phyloP scores from a whole-genome alignment of 1,140 invertebrate species.

The Cryptotermes secundus region DNA sequence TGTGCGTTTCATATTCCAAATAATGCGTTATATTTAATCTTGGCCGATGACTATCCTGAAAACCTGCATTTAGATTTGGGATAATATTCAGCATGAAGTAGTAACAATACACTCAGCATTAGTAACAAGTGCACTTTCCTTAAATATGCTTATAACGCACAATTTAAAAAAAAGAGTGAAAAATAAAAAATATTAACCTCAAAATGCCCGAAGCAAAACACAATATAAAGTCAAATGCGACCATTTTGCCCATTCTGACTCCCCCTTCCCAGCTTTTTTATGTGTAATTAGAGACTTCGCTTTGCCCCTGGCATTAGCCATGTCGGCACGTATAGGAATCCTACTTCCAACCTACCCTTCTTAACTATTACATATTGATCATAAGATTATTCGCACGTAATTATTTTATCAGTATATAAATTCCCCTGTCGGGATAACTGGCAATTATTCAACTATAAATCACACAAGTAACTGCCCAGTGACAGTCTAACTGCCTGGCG shows the following conservation, averaged over 20 bases:
- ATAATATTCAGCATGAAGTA: too few species aligned
- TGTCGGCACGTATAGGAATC: too few species aligned
- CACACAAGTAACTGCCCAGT: not conserved
- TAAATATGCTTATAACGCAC: not conserved
- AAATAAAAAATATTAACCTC: not conserved
- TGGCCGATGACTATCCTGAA: too few species aligned
- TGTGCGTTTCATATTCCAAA: too few species aligned
- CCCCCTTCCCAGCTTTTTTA: not conserved
- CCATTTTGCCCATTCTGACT: not conserved
- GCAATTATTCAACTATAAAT: conserved; percentile 14
- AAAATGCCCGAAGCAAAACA: not conserved
- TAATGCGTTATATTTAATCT: too few species aligned
- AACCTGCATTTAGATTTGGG: too few species aligned
- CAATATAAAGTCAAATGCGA: not conserved
- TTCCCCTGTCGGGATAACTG: not conserved
- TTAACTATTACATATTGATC: not conserved
- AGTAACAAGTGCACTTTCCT: too few species aligned
- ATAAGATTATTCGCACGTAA: not conserved
- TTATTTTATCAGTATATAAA: conserved; percentile 2
- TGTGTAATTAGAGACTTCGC: not conserved
- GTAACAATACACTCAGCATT: too few species aligned
- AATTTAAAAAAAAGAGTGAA: not conserved
- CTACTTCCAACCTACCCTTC: not conserved
- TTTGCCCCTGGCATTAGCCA: not conserved
- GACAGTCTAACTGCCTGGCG: not conserved